A percentile compares a stretch with the other conserved stretches of the same genome.
These are phyloP conservation scores for Circaetus gallicus DNA, from an alignment of 2,113 vertebrate genomes.

Conservation along the genomic window DNA sequence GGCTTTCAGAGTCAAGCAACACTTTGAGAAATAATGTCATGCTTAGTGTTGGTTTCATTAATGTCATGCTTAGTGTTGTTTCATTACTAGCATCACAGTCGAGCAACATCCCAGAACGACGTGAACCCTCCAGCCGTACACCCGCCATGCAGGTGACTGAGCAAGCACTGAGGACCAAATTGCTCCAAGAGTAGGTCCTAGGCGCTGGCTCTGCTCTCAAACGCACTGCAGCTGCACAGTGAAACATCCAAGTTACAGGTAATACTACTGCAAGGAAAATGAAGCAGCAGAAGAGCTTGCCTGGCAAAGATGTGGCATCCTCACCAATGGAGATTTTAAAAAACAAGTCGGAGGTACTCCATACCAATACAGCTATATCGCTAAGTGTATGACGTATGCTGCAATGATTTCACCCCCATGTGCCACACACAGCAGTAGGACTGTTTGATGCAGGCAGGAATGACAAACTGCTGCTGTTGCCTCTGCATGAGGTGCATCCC, in stretches of 20 bases:
- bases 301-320: neutral
- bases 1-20: neutral
- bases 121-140: fast-evolving
- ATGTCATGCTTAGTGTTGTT: neutral
- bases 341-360: neutral
- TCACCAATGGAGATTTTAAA: neutral
- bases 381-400: fast-evolving
- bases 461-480: neutral
- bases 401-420: neutral
- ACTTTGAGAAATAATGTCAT: neutral
- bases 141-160: fast-evolving
- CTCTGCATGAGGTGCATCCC: neutral
- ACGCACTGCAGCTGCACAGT: neutral
- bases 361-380: fast-evolving
- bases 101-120: neutral
- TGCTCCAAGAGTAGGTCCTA: neutral
- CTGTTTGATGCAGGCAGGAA: neutral
- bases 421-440: neutral
- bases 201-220: neutral
- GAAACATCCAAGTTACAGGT: neutral
- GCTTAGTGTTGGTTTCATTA: too few species aligned
- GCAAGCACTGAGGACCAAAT: neutral
- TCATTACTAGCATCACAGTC: neutral
- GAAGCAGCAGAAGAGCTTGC: neutral
- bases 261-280: neutral